Evolutionary conservation across 2,113 vertebrate genomes (phyloP).

Genomic region (Meles meles): DNA sequence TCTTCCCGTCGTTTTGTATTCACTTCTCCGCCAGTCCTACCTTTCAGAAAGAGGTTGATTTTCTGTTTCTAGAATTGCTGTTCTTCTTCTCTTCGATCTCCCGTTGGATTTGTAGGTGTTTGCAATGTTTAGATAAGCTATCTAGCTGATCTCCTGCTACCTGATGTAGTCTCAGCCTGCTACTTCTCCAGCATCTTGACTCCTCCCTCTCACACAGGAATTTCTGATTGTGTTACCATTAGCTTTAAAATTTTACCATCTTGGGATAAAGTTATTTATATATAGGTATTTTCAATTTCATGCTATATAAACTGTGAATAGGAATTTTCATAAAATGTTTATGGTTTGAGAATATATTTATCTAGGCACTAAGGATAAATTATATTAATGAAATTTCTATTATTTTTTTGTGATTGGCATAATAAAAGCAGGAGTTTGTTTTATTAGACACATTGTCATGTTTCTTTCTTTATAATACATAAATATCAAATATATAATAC

Average conservation of each 20-base stretch:
- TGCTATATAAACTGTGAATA: background rate
- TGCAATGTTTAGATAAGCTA: no score
- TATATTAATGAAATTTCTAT: background rate
- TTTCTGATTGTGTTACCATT: background rate
- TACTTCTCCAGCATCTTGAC: no score
- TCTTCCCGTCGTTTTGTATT: no score
- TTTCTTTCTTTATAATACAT: slow-evolving; percentile 32
- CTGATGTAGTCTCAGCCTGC: no score
- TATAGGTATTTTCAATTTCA: slow-evolving; percentile 2
- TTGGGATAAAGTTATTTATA: background rate
- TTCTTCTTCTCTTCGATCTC: no score
- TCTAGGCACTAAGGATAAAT: background rate
- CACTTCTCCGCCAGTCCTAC: no score
- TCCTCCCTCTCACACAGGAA: background rate
- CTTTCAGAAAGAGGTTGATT: no score
- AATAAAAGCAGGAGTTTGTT: background rate
- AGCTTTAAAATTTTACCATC: background rate
- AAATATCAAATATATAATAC: background rate
- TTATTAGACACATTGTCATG: slow-evolving; percentile 20
- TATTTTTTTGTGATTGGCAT: background rate
- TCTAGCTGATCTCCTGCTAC: no score
- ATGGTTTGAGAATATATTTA: slow-evolving; percentile 3
- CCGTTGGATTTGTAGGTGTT: no score
- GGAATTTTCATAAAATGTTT: slow-evolving; percentile 22
- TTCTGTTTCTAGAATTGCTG: no score